Evolutionary conservation across 2,888 invertebrate genomes (phyloP).

Genomic region (Sicus ferrugineus): DNA sequence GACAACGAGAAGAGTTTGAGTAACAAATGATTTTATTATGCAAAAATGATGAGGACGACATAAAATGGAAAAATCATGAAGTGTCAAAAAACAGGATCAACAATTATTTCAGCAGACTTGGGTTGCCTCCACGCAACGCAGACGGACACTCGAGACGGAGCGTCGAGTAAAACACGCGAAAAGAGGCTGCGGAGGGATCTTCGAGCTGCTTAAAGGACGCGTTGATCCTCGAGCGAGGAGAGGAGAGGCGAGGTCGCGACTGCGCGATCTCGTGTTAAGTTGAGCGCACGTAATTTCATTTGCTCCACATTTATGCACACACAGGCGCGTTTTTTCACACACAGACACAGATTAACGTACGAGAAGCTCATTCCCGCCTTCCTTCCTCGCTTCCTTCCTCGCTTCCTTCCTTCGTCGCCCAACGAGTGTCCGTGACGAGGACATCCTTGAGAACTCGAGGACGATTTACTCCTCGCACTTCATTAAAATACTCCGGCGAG

Average conservation of each 20-base stretch:
- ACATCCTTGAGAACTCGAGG: too few species aligned
- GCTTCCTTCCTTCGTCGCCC: too few species aligned
- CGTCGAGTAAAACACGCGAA: conserved; percentile 34
- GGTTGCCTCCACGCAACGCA: not conserved
- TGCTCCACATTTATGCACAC: conserved; percentile 51
- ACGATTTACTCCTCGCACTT: too few species aligned
- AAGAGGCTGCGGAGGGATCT: conserved; percentile 1
- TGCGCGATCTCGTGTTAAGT: conserved; percentile 33
- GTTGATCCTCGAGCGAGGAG: not conserved
- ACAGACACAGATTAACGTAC: too few species aligned
- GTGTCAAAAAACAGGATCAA: conserved; percentile 24
- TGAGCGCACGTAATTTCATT: conserved; percentile 51
- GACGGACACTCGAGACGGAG: not conserved
- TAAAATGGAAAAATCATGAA: conserved; percentile 25
- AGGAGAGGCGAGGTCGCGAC: not conserved
- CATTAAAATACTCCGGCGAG: too few species aligned
- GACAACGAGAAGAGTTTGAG: conserved; percentile 30
- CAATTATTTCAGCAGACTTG: conserved; percentile 29
- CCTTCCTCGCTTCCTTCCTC: too few species aligned
- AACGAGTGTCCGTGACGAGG: too few species aligned
- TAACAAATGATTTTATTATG: conserved; percentile 59
- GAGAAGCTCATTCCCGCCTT: too few species aligned
- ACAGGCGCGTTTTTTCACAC: conserved; percentile 35
- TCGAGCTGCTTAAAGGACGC: too few species aligned
- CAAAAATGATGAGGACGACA: conserved; percentile 43